Evolutionary conservation across 2,888 invertebrate species (phyloP), one percentile per base, ranked within the genome.

Genomic region (Trissoscelio sp.): DNA sequence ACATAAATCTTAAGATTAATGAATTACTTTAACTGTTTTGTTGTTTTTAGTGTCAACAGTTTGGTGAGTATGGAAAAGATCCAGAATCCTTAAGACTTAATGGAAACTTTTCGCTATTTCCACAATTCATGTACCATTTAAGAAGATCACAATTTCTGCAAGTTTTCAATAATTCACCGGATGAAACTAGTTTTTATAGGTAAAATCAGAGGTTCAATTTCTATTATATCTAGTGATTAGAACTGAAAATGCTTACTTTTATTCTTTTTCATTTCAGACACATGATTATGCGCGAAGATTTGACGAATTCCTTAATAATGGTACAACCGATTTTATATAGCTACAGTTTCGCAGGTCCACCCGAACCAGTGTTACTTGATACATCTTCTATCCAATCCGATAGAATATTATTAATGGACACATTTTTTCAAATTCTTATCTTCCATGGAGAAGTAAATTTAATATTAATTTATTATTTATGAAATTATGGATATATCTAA

Each of bases 121-220:
- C 99, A 46, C 99, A 99, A 92, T 99, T 99, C 92, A 99, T 99
- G 99, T 99, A 99, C 92, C 99, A 99, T 91, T 92, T 99, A 88
- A 94, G 99, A 46, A 94, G 99, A 85, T 99, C 99, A 22, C 99
- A 99, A 92, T 99, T 99, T 92, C 93, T 99, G 84, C 99, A 99
- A 93, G 99, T 99, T 51, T 99, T 99, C 93, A 99, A 99, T 93
- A 99, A 99, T 93, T 99, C 98, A 42, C 99, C 99, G 0, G 99
- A 99, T 92, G 99, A 99, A 93, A 99, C 99, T 11, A 98, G 98
- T 18, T 99, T 98, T 93, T 99, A 99, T 91, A 95, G 98, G 95
- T 96, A 87, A 83, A 67, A 31, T 20, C 3, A 6, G 3, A 42
- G 16, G 2, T 66, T 12, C 4, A 57, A n/a, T n/a, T n/a, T n/a